Base-by-base conservation (phyloP, 2,797 vertebrate genomes). In the Siniperca obscura region DNA sequence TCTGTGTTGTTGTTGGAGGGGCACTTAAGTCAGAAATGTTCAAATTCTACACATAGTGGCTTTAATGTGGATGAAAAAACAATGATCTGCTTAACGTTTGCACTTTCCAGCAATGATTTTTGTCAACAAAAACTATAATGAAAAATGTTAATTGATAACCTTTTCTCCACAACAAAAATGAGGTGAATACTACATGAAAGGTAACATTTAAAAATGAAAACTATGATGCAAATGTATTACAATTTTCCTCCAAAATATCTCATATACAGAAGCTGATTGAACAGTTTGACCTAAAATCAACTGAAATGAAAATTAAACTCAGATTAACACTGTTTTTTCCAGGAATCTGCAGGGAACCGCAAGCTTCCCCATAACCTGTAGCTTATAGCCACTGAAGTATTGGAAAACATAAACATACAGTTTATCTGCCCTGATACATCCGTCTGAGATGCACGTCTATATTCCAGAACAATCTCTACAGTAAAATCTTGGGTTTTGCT, bases 401-500 rank as follows among this genome's bases (percentile, higher is more conserved):
- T 62, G 22, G 48, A 62, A 62, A 46, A 38, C 44, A 50, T 5
- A 25, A 61, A 64, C 8, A 3, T 44, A 30, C 36, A 44, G 38
- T 76, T 59, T 27, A 34, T 46, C 42, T 59, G 60, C 2, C 48
- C 5, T 27, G 22, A 27, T 60, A 2, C 19, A 1, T 44, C 42
- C 46, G 4, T 40, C 71, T 22, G 6, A 64, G 52, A 17, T 11
- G 16, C 12, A 52, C 5, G 30, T 25, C 27, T 56, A 14, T 61
- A 3, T 62, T 59, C 40, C 42, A 52, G 65, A 69, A 50, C n/a
- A 13, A 60, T 69, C 75, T 69, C 48, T 6, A 19, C 50, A 56
- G 56, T 48, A 48, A 74, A 70, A 74, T 36, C 27, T 27, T 78
- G 64, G 57, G 55, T 14, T 72, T 82, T 56, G 19, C 12, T 57